Conservation (phyloP, 2,888 invertebrate genomes). For the Baronia brevicornis region DNA sequence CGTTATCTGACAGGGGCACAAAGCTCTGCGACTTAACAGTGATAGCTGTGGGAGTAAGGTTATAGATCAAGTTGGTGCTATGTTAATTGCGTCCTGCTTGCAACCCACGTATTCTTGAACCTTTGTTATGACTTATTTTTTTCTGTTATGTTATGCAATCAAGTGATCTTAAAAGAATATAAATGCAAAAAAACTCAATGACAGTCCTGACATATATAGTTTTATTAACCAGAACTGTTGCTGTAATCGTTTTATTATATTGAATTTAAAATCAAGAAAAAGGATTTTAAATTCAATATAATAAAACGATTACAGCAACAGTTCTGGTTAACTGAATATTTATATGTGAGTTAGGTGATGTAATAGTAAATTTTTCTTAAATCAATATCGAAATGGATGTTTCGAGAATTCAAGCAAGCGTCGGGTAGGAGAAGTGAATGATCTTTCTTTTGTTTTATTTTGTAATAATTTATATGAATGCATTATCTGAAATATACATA, state of each 20-base stretch:
- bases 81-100: too few relatives aligned
- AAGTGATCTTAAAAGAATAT: too few relatives aligned
- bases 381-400: constrained; percentile 4
- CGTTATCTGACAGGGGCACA: constrained; percentile 6
- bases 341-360: neutral
- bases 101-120: too few relatives aligned
- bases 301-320: neutral
- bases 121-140: too few relatives aligned
- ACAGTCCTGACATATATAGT: neutral
- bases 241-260: neutral
- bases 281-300: too few relatives aligned
- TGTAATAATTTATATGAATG: neutral
- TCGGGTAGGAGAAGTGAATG: neutral
- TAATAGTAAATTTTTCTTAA: constrained; percentile 1
- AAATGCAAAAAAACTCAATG: too few relatives aligned
- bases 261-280: too few relatives aligned
- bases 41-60: neutral
- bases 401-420: constrained; percentile 1
- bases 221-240: neutral
- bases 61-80: too few relatives aligned
- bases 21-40: constrained; percentile 1
- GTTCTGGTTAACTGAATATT: neutral
- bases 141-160: too few relatives aligned
- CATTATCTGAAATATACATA: too few relatives aligned
- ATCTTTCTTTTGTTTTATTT: neutral